A percentile compares a stretch with the other conserved stretches of the same genome.
These are phyloP conservation scores for Micromys minutus DNA, from an alignment of 2,113 vertebrate genomes.

Conservation along the genomic window DNA sequence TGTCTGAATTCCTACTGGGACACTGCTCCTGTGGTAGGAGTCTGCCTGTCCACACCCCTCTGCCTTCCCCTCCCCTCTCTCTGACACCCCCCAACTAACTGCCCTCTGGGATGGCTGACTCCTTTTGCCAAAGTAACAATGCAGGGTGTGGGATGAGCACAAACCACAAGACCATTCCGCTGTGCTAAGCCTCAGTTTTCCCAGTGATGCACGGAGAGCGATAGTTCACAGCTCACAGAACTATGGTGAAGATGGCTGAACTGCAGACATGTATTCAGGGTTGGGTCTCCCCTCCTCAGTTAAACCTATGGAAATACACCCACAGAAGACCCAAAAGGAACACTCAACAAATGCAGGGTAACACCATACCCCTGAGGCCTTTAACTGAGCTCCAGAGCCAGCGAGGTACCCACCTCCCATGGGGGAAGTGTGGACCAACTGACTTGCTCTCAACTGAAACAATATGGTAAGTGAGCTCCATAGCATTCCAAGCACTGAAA, in stretches of 20 bases:
- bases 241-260: neutral
- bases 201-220: neutral
- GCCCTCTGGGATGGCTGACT: neutral
- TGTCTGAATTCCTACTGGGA: constrained; percentile 77
- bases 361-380: neutral
- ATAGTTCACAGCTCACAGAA: neutral
- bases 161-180: neutral
- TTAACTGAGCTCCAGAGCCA: neutral
- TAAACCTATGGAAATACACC: neutral
- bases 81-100: neutral
- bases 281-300: neutral
- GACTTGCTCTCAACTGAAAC: neutral
- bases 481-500: neutral
- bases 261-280: no score
- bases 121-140: constrained; percentile 1
- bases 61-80: neutral
- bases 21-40: constrained; percentile 71
- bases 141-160: neutral
- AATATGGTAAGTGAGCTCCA: neutral
- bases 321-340: neutral
- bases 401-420: neutral
- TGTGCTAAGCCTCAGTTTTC: neutral
- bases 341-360: neutral
- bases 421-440: neutral
- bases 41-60: constrained; percentile 65